Conservation (phyloP, 2,888 invertebrate species). For the Dolichomitus sp. region DNA sequence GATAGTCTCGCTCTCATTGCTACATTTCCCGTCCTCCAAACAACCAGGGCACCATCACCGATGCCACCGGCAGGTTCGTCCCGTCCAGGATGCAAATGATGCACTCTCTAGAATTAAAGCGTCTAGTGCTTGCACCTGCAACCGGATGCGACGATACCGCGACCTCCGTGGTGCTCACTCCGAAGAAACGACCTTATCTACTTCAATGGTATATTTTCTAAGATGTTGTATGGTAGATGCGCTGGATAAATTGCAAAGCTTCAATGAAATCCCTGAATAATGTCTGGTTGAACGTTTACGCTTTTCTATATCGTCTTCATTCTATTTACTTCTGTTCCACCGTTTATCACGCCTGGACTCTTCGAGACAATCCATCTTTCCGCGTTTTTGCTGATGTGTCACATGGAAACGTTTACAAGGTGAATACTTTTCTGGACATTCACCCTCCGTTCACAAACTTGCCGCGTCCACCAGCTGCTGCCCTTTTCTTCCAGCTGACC, state of each 20-base stretch:
- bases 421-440: slow-evolving; percentile 30
- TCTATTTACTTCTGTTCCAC: slow-evolving; percentile 5
- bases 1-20: slow-evolving; percentile 42
- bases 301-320: slow-evolving; percentile 8
- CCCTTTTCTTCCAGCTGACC: slow-evolving; percentile 26
- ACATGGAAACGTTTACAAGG: slow-evolving; percentile 41
- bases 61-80: slow-evolving; percentile 48
- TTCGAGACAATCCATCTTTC: slow-evolving; percentile 44
- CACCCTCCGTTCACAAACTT: not conserved
- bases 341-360: slow-evolving; percentile 13
- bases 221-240: not conserved
- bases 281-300: not conserved
- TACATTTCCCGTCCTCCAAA: slow-evolving; percentile 36
- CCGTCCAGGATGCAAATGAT: slow-evolving; percentile 82
- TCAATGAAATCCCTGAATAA: not conserved
- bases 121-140: slow-evolving; percentile 75
- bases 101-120: slow-evolving; percentile 85
- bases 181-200: slow-evolving; percentile 12
- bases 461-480: slow-evolving; percentile 41
- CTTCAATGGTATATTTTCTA: slow-evolving; percentile 29
- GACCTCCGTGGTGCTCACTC: slow-evolving; percentile 29
- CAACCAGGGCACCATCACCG: slow-evolving; percentile 68
- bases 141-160: slow-evolving; percentile 68
- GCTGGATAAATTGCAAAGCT: not conserved
- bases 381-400: not conserved